Base-by-base conservation (phyloP, 2,797 vertebrate genomes). In the Meda fulgida region DNA sequence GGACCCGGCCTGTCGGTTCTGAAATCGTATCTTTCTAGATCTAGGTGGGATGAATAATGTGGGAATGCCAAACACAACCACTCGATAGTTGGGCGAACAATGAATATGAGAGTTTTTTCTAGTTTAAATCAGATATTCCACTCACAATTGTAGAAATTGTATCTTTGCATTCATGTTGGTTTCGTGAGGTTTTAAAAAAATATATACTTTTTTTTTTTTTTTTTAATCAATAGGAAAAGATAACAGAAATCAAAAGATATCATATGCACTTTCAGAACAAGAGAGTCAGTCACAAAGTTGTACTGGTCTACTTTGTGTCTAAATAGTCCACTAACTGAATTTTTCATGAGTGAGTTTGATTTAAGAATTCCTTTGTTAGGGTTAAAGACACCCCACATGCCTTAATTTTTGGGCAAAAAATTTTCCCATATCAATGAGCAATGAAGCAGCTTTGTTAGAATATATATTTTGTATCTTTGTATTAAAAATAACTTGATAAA, bases 1-100 rank as follows among this genome's bases (percentile, higher is more conserved):
- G 66, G 40, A 31, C 3, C 21, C 4, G 13, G 43, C 46, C 36
- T 75, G 78, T 81, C 70, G 76, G 19, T 70, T 84, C 66, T 69
- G 29, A 29, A 84, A 76, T 58, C 23, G 7, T 40, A 80, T 67
- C 23, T 5, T 36, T 86, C 46, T 16, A 55, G 48, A 78, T n/a
- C 18, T n/a, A 80, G 66, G 11, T 58, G 46, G 48, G 26, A 60
- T 75, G 46, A 71, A 73, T n/a, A 43, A 23, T 48, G 46, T 60
- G 46, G 38, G 79, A 58, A 77, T 80, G 55, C 60, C 55, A 53
- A 67, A 67, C 26, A 16, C 63, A 80, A 48, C 43, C 40, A 51
- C 19, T 6, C 3, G 21, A 51, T 34, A 40, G 34, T 58, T 40
- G 13, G 2, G 14, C 19, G 7, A 26, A 6, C 26, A 21, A 38